Percentiles rank a stretch among this genome's conserved stretches.
These are phyloP conservation scores for Drosophila nigritarsus DNA, from an alignment of 2,888 invertebrate species.

Conservation along the genomic window DNA sequence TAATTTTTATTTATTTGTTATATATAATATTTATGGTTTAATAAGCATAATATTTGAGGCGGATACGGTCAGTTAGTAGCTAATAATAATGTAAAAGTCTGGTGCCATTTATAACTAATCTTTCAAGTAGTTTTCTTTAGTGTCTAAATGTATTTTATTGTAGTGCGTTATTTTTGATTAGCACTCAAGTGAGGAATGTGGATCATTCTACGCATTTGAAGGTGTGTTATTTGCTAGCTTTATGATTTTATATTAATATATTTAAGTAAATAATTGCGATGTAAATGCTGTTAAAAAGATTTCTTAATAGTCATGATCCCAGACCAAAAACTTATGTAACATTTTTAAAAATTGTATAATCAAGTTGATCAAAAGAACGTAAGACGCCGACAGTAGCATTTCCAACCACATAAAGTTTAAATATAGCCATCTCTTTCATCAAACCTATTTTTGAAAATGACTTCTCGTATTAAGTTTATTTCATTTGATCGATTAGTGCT, in stretches of 20 bases:
- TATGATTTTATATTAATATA: neutral
- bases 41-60: too few relatives aligned
- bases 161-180: neutral
- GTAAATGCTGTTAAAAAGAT: neutral
- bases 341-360: neutral
- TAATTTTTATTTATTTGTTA: neutral
- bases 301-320: neutral
- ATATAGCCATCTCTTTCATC: neutral
- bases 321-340: too few relatives aligned
- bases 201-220: neutral
- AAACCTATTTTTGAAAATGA: neutral
- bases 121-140: slow-evolving; percentile 30
- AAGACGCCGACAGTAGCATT: neutral
- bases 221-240: neutral
- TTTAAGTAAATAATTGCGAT: neutral
- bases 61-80: neutral
- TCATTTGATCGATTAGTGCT: neutral
- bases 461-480: neutral
- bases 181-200: neutral
- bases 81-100: neutral
- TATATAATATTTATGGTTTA: too few relatives aligned
- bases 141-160: neutral
- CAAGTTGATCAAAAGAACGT: neutral
- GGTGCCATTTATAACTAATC: slow-evolving; percentile 25
- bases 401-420: neutral